Conservation (phyloP, 2,888 invertebrate species). For the Cactoblastis cactorum region DNA sequence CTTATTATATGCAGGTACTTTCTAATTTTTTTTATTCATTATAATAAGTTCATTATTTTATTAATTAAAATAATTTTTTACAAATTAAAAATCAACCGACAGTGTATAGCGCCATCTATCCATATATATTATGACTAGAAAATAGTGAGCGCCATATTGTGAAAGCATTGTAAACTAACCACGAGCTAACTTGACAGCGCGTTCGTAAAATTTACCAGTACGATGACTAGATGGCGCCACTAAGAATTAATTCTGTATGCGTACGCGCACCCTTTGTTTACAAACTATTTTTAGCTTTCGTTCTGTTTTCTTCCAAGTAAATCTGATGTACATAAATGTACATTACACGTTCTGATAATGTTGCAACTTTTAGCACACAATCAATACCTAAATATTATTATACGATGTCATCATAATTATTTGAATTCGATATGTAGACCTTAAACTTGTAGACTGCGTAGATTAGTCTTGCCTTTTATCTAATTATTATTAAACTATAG, state of each 20-base stretch:
- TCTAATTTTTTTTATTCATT: no score
- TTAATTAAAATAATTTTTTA: neutral
- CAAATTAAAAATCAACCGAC: neutral
- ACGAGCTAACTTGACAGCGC: neutral
- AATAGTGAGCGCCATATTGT: neutral
- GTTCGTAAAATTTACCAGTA: neutral
- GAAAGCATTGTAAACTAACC: neutral
- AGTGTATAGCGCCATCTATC: neutral
- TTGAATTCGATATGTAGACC: no score
- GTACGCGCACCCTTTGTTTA: slow-evolving; percentile 37
- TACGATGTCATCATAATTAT: no score
- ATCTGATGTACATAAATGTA: neutral
- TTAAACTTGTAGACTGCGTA: no score
- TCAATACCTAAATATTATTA: neutral
- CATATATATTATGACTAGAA: neutral
- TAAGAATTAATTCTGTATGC: slow-evolving; percentile 25
- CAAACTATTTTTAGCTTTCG: slow-evolving; percentile 25
- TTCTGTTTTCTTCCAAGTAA: slow-evolving; percentile 18
- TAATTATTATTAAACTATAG: no score
- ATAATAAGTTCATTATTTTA: no score
- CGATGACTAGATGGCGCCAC: slow-evolving; percentile 51
- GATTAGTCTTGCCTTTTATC: no score
- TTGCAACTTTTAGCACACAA: neutral
- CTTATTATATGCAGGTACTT: no score
- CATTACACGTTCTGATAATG: neutral